Evolutionary conservation across 2,797 vertebrate species (phyloP), one percentile per base, ranked within the genome.

Genomic region (Euthynnus affinis): DNA sequence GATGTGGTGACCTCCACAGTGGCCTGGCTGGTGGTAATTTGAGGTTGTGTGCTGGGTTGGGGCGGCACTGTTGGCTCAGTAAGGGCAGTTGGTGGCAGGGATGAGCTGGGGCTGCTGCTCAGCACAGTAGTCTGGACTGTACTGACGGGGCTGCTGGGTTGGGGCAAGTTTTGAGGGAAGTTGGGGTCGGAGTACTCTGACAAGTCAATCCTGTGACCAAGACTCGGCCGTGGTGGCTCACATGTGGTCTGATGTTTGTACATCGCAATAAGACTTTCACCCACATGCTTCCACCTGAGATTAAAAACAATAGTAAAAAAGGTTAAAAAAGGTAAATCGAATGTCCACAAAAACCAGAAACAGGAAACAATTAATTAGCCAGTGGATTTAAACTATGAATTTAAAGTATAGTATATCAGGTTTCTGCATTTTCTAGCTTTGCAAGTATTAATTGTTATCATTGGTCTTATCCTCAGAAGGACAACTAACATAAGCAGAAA

Each of bases 191-290:
- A 93, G 86, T 99, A 99, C 77, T 97, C 96, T 0, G 97, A 96
- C 61, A 99, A 92, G 89, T 99, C 97, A 4, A 99, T 95, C 77
- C 96, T 96, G 83, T 93, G 96, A 12, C 98, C 98, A 1, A 99
- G 95, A 66, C 98, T 98, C 8, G 96, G 97, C 4, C 95, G 96
- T 17, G 98, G 97, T 1, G 96, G 96, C 74, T 98, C 96, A 9
- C 97, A 98, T 0, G 96, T 97, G 9, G 97, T 98, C 79, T 98
- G 96, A 86, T 99, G 96, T 83, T 91, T 94, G 92, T 99, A 99
- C 96, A 97, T 99, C 20, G 97, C 95, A 74, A 99, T 90, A 55
- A 99, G 87, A 80, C 97, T 96, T 91, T 99, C 98, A 0, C 98
- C 98, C 0, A 99, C 92, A 83, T 96, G 96, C 89, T 96, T 98